Conservation (phyloP, 2,888 invertebrate species). For the Endotricha flammealis region DNA sequence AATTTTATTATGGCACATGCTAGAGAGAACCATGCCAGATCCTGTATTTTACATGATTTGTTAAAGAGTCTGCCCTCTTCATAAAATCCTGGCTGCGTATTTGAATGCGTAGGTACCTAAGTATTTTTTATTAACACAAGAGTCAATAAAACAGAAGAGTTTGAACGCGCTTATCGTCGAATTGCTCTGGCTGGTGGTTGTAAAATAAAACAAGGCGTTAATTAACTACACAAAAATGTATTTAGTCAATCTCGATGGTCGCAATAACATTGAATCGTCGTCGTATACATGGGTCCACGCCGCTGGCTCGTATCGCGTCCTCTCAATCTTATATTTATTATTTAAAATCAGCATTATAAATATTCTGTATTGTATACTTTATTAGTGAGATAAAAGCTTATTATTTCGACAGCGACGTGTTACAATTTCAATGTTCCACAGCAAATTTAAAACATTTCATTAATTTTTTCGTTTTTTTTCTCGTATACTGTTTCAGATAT, state of each 20-base stretch:
- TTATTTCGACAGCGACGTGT: slow-evolving; percentile 41
- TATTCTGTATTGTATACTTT: slow-evolving; percentile 38
- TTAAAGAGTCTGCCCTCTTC: no score
- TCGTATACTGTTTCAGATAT: slow-evolving; percentile 79
- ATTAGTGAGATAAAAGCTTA: slow-evolving; percentile 25
- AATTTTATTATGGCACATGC: no score
- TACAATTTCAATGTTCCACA: slow-evolving; percentile 49
- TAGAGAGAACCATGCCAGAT: no score
- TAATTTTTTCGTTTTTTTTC: slow-evolving; percentile 51
- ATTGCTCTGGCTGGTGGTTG: background rate
- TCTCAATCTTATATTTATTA: slow-evolving; percentile 25
- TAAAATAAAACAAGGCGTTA: slow-evolving; percentile 40
- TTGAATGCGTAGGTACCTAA: no score
- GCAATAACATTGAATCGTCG: slow-evolving; percentile 71
- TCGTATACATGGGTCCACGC: slow-evolving; percentile 73
- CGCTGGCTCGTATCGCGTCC: slow-evolving; percentile 43
- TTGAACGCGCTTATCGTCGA: background rate
- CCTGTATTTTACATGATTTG: no score
- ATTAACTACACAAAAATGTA: slow-evolving; percentile 78
- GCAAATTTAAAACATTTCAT: slow-evolving; percentile 50
- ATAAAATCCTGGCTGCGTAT: no score
- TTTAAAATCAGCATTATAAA: slow-evolving; percentile 32
- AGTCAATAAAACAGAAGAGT: no score
- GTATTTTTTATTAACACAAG: no score
- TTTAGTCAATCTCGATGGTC: slow-evolving; percentile 73